Percentiles rank a stretch among this genome's conserved stretches.
phyloP scores from a whole-genome alignment of 2,113 vertebrate species.

The Glareola pratincola region DNA sequence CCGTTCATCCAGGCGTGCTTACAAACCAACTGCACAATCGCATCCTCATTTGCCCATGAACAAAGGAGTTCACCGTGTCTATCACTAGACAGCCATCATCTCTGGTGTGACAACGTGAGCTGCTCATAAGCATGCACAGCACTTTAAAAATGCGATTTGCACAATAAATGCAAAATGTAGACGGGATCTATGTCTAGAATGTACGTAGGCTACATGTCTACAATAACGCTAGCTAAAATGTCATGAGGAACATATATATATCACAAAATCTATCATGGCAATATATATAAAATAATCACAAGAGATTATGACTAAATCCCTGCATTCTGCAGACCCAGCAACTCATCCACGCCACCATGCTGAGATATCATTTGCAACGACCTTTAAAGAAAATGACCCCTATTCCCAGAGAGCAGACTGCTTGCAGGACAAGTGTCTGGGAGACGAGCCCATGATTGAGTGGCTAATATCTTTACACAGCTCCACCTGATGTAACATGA shows the following conservation, averaged over 20 bases:
- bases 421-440: background rate
- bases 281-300: background rate
- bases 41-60: background rate
- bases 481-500: background rate
- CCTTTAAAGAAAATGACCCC: slow-evolving; percentile 34
- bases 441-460: background rate
- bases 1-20: background rate
- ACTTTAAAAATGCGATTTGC: background rate
- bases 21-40: background rate
- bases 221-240: background rate
- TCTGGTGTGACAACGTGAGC: background rate
- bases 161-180: background rate
- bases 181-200: background rate
- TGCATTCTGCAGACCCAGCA: background rate
- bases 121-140: background rate
- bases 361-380: background rate
- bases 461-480: background rate
- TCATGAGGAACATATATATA: background rate
- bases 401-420: background rate
- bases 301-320: background rate
- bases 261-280: background rate
- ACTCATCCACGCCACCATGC: background rate
- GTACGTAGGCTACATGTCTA: background rate
- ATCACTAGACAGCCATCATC: background rate
- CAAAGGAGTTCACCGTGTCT: background rate